A percentile compares a stretch with the other conserved stretches of the same genome.
Evolutionary conservation across 2,888 invertebrate genomes (phyloP).

Genomic region (Drosophila formosana): DNA sequence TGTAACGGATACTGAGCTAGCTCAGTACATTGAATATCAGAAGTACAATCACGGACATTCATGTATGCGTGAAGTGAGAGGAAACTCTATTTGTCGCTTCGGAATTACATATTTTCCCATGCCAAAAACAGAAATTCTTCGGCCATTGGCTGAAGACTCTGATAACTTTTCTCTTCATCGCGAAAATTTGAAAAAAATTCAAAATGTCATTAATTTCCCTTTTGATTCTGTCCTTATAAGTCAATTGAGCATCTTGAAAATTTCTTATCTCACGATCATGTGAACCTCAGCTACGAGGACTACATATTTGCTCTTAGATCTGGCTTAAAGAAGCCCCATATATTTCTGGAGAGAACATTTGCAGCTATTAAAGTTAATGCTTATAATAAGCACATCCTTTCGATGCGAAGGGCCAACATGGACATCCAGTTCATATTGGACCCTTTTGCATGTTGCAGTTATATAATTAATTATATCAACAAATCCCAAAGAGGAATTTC

Average conservation of each 20-base stretch:
- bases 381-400: slow-evolving; percentile 11
- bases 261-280: too few relatives aligned
- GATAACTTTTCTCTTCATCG: neutral
- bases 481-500: slow-evolving; percentile 20
- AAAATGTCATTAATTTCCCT: too few relatives aligned
- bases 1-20: neutral
- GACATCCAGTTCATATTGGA: slow-evolving; percentile 14
- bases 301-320: slow-evolving; percentile 10
- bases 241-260: too few relatives aligned
- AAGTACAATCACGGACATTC: slow-evolving; percentile 17
- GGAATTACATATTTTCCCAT: neutral
- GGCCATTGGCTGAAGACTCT: neutral
- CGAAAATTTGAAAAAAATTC: too few relatives aligned
- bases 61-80: neutral
- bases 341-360: slow-evolving; percentile 9
- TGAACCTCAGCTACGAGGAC: too few relatives aligned
- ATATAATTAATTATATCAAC: slow-evolving; percentile 16
- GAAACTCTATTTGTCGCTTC: too few relatives aligned
- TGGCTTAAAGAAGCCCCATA: slow-evolving; percentile 22
- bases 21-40: neutral
- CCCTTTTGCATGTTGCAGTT: slow-evolving; percentile 13
- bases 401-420: slow-evolving; percentile 13
- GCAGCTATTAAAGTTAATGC: neutral
- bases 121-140: slow-evolving; percentile 3
- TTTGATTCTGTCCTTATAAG: too few relatives aligned